These are phyloP conservation scores for Acyrthosiphon pisum DNA, from an alignment of 1,140 invertebrate species.

Conservation along the genomic window DNA sequence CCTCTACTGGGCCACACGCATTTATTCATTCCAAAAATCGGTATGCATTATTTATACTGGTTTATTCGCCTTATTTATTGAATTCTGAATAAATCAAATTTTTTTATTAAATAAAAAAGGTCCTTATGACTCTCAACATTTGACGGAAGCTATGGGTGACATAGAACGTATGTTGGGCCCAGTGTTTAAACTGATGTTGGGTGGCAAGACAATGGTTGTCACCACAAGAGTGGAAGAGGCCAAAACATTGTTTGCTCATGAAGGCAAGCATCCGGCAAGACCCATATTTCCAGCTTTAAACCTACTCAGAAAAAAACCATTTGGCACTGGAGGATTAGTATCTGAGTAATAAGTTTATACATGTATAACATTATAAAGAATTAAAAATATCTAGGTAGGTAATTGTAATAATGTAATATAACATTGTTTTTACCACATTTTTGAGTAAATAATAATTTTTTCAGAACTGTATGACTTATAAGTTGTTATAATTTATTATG, in stretches of 20 bases:
- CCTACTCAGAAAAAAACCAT: conserved; percentile 61
- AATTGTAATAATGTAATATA: no score
- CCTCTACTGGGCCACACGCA: conserved; percentile 63
- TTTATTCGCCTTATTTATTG: neutral
- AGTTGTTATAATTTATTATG: neutral
- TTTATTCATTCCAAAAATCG: conserved; percentile 61
- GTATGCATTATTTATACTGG: neutral
- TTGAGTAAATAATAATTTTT: neutral
- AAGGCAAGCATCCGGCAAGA: conserved; percentile 62
- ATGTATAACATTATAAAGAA: neutral
- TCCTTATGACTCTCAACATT: conserved; percentile 61
- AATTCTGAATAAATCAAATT: neutral
- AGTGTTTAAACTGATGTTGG: conserved; percentile 63
- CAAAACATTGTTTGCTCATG: conserved; percentile 62
- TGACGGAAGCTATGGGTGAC: conserved; percentile 63
- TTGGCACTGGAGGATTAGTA: conserved; percentile 63
- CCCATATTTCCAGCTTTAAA: conserved; percentile 63
- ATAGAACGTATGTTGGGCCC: conserved; percentile 62
- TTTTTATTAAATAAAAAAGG: conserved; percentile 59
- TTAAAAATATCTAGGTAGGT: neutral
- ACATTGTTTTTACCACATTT: neutral
- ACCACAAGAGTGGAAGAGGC: conserved; percentile 62
- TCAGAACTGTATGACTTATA: neutral
- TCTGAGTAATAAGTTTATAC: conserved; percentile 60
- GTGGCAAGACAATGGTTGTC: conserved; percentile 62